Evolutionary conservation across 2,113 vertebrate species (phyloP), one percentile per base, ranked within the genome.

Genomic region (Clarias gariepinus): DNA sequence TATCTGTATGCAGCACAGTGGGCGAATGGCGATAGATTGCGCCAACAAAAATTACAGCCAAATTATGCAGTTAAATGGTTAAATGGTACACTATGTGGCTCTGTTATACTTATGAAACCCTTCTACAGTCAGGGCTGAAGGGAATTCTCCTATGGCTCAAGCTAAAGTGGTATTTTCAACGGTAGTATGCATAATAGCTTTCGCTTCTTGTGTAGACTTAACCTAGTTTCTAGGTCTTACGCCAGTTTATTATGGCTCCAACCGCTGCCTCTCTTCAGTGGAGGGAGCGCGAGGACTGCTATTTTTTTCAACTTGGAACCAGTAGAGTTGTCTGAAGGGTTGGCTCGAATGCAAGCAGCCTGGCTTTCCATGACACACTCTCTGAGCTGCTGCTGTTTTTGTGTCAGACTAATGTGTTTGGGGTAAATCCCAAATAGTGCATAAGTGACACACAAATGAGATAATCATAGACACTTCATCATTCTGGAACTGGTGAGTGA

Each of bases 71-170:
- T 9, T 52, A 66, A 66, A 85, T 47, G 23, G n/a, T 41, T 83
- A n/a, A 55, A 41, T 33, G 11, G 57, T 78, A 11, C 11, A 30
- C 18, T 64, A 33, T 84, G 25, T 64, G 19, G 28, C 71, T 85
- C 58, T 79, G 36, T 21, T 4, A 18, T 63, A 55, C 36, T 74
- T 19, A 63, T 63, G 4, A 85, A 77, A 47, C 86, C 85, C 78
- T 82, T 78, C 30, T 87, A 92, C 95, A 93, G 94, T 92, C 78
- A 64, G 30, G 82, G 85, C 91, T 93, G 92, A 94, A 94, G 93
- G 93, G 94, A 95, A 95, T 94, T 94, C 91, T 94, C 90, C 93
- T 89, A 90, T 92, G 91, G 92, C 94, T 92, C 93, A 81, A 76
- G 93, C 92, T 95, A 94, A 94, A 93, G 93, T 92, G 93, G 93